phyloP scores from a whole-genome alignment of 1,140 invertebrate genomes.

The Macrobrachium nipponense region DNA sequence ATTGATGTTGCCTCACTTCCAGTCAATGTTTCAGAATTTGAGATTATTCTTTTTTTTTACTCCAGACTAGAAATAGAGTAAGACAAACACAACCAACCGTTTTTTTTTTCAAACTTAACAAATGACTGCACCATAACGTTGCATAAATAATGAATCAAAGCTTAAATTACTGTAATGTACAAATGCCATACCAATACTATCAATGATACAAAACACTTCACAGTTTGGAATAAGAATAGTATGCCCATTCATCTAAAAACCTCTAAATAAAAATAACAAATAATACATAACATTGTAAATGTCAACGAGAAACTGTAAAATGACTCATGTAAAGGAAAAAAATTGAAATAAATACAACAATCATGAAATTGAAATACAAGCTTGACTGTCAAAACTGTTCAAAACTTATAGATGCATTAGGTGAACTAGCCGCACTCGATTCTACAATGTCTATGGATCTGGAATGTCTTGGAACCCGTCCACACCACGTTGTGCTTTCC shows the following conservation, averaged over 20 bases:
- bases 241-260: background rate
- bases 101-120: conserved; percentile 27
- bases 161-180: conserved; percentile 40
- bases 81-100: conserved; percentile 35
- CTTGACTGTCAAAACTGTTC: too few species aligned
- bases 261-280: conserved; percentile 1
- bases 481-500: conserved; percentile 2
- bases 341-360: conserved; percentile 14
- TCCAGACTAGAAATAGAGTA: conserved; percentile 31
- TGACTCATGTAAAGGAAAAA: conserved; percentile 17
- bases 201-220: conserved; percentile 26
- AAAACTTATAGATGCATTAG: too few species aligned
- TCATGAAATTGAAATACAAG: conserved; percentile 1
- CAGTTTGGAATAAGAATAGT: background rate
- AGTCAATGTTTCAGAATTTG: conserved; percentile 30
- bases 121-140: conserved; percentile 31
- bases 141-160: conserved; percentile 10
- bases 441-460: too few species aligned
- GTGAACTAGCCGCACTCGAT: too few species aligned
- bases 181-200: conserved; percentile 27
- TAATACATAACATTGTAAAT: too few species aligned
- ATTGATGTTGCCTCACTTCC: too few species aligned
- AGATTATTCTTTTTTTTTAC: conserved; percentile 23
- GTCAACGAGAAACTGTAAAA: too few species aligned
- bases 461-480: background rate